Base-by-base conservation (phyloP, 2,888 invertebrate genomes). In the Proisotoma minuta region DNA sequence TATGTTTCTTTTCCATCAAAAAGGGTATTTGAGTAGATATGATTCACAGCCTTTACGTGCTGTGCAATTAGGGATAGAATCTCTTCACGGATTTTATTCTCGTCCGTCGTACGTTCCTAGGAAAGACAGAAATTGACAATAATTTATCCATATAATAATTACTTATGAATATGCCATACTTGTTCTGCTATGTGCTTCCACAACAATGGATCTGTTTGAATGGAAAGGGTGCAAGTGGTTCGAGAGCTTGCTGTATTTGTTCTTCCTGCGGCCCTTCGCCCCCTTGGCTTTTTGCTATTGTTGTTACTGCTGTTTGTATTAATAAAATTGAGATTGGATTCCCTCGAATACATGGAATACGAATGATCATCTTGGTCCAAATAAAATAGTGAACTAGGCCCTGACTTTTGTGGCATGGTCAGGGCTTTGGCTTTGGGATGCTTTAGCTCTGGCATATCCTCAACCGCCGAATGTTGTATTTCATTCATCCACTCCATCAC, bases 11-110 rank as follows among this genome's bases (percentile, higher is more conserved):
- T 74, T 40, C 97, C 98, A 78, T 93, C 91, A 80, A 97, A 97
- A 80, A 87, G 88, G 50, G 95, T 96, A 78, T 91, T 90, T 74
- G 92, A 85, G 81, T 97, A 97, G 78, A 97, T 97, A 78, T 91
- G 92, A 83, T 96, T 97, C 77, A 97, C 95, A 72, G 96, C 96
- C 74, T 95, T 96, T 75, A 99, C 96, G 80, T 99, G 99, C 79
- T 95, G 96, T 62, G 96, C 94, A 79, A 99, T 97, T 75, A 99
- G 82, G 0, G 96, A 94, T 68, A 96, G 84, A 76, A 99, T 98
- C 81, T 99, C 98, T 78, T 99, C 97, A 65, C 91, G 84, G 1
- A 96, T 96, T 80, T 96, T 94, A 79, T 88, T 89, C 51, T 76
- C 76, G 57, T 77, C 76, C n/a, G 73, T 73, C 20, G 73, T 72